phyloP scores from a whole-genome alignment of 2,113 vertebrate species.

The Rousettus leschenaultii region DNA sequence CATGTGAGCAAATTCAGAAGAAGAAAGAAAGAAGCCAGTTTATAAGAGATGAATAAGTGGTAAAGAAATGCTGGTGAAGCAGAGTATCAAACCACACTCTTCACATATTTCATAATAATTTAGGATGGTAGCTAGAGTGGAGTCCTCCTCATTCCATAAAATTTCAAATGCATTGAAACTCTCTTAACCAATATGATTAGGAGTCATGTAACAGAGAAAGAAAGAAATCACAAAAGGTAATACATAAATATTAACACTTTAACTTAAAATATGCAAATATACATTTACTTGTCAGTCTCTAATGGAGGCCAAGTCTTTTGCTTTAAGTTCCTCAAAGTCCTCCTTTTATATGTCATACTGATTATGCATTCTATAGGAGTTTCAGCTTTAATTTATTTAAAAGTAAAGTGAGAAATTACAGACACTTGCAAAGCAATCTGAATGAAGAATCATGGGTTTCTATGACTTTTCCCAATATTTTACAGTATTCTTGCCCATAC shows the following conservation, averaged over 20 bases:
- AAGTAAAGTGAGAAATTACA: constrained; percentile 2
- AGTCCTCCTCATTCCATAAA: not conserved
- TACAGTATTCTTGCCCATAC: not conserved
- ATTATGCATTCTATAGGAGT: not conserved
- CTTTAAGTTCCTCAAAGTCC: not conserved
- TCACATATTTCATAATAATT: not conserved
- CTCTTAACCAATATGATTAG: not conserved
- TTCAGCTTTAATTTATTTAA: not conserved
- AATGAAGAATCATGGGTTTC: not conserved
- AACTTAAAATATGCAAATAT: not conserved
- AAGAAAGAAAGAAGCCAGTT: not conserved
- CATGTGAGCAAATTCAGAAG: not conserved
- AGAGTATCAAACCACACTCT: not conserved
- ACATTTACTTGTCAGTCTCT: not conserved
- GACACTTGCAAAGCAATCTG: not conserved
- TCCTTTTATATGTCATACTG: not conserved
- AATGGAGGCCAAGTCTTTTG: not conserved
- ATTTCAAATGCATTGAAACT: not conserved
- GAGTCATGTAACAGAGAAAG: not conserved
- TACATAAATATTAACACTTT: not conserved
- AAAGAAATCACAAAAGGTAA: not conserved
- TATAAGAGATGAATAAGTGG: not conserved
- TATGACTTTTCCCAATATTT: not conserved
- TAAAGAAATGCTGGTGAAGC: not conserved
- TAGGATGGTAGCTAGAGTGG: not conserved